Conservation (phyloP, 2,113 vertebrate species). For the Chaetops frenatus region DNA sequence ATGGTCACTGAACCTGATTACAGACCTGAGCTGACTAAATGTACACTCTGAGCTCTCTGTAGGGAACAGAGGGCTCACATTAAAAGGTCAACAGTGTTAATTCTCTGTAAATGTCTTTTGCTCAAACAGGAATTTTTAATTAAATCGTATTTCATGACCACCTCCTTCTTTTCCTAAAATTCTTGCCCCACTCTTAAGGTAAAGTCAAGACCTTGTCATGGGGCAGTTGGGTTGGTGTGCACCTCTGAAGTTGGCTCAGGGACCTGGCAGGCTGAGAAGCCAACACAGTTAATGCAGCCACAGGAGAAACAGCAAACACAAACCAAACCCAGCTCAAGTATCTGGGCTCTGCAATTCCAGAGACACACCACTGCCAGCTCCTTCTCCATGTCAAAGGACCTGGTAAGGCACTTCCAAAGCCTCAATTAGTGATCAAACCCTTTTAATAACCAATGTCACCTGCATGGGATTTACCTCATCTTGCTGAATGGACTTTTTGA, state of each 20-base stretch:
- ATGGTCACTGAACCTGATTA: neutral
- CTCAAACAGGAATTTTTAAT: neutral
- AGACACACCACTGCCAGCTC: neutral
- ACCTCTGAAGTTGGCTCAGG: neutral
- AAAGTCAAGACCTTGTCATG: neutral
- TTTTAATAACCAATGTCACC: neutral
- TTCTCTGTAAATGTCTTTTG: neutral
- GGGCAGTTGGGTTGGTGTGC: neutral
- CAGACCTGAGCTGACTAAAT: neutral
- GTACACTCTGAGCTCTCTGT: neutral
- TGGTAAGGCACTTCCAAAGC: neutral
- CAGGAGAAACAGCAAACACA: neutral
- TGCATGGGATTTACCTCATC: neutral
- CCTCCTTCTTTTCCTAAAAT: neutral
- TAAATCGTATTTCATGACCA: neutral
- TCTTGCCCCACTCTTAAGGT: neutral
- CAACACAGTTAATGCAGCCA: neutral
- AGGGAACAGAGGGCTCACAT: neutral
- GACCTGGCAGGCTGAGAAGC: neutral
- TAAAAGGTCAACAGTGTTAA: neutral
- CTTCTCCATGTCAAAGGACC: neutral
- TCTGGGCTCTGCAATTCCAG: neutral
- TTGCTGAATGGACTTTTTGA: neutral
- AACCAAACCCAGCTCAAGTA: neutral
- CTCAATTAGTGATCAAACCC: neutral